These are phyloP conservation scores for Phenganax marumi DNA, from an alignment of 92 coral and sea anemone species.

Conservation along the genomic window DNA sequence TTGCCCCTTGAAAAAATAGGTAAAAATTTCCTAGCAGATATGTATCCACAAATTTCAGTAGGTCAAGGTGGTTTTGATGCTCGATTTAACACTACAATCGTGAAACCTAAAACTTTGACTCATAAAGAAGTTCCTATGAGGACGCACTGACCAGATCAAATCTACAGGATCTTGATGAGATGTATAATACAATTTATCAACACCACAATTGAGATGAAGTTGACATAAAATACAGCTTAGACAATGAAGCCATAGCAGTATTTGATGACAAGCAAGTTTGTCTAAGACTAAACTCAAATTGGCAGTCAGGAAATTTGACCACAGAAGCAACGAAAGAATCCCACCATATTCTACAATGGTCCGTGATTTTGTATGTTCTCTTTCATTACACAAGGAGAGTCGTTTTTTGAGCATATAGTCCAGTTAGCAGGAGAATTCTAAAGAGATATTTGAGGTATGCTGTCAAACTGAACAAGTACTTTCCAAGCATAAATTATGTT, in stretches of 20 bases:
- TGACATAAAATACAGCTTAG: slow-evolving; percentile 23
- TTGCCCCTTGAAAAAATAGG: slow-evolving; percentile 1
- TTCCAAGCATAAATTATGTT: not conserved
- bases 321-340: not conserved
- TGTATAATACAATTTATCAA: slow-evolving; percentile 45
- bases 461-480: slow-evolving; percentile 24
- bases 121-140: slow-evolving; percentile 50
- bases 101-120: slow-evolving; percentile 45
- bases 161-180: too few relatives aligned
- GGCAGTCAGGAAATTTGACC: too few relatives aligned
- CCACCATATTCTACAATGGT: slow-evolving; percentile 18
- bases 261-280: slow-evolving; percentile 60
- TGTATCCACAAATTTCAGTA: slow-evolving; percentile 55
- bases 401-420: slow-evolving; percentile 27
- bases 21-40: slow-evolving; percentile 52
- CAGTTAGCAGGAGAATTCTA: too few relatives aligned
- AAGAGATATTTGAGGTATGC: too few relatives aligned
- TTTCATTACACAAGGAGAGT: slow-evolving; percentile 39
- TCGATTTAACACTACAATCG: slow-evolving; percentile 45
- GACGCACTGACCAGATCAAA: too few relatives aligned
- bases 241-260: slow-evolving; percentile 40
- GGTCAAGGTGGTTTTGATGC: slow-evolving; percentile 55
- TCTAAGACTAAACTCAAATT: too few relatives aligned
- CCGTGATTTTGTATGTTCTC: too few relatives aligned
- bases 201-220: slow-evolving; percentile 54